These are phyloP conservation scores for Lerema accius DNA, from an alignment of 1,140 invertebrate genomes.

Conservation along the genomic window DNA sequence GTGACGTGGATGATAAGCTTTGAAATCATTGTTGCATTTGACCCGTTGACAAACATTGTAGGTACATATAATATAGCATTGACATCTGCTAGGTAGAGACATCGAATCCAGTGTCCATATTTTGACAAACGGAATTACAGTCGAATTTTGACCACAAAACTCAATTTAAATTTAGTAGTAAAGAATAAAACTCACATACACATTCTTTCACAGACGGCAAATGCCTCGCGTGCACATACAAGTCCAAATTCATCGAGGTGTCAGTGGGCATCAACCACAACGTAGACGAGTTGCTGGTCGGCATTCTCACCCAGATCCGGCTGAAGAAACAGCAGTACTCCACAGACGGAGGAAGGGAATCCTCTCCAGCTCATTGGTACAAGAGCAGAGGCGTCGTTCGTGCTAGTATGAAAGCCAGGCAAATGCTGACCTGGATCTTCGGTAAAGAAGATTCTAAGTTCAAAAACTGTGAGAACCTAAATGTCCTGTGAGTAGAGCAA, in stretches of 20 bases:
- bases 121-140: too few species aligned
- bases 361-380: constrained; percentile 89
- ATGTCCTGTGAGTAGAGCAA: constrained; percentile 87
- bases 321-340: constrained; percentile 88
- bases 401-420: constrained; percentile 93
- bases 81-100: too few species aligned
- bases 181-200: not conserved
- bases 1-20: too few species aligned
- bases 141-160: too few species aligned
- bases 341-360: constrained; percentile 82
- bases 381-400: constrained; percentile 91
- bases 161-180: too few species aligned
- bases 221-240: constrained; percentile 92
- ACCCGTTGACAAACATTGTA: too few species aligned
- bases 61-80: too few species aligned
- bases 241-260: constrained; percentile 94
- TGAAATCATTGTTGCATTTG: too few species aligned
- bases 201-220: constrained; percentile 88
- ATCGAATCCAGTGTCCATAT: too few species aligned
- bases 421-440: constrained; percentile 95
- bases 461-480: constrained; percentile 94
- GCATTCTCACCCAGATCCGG: constrained; percentile 87
- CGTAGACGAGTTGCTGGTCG: constrained; percentile 93
- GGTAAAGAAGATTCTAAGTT: constrained; percentile 95
- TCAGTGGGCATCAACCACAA: constrained; percentile 96